These are phyloP conservation scores for Drymonia ruficornis DNA, from an alignment of 2,888 invertebrate species.

Conservation along the genomic window DNA sequence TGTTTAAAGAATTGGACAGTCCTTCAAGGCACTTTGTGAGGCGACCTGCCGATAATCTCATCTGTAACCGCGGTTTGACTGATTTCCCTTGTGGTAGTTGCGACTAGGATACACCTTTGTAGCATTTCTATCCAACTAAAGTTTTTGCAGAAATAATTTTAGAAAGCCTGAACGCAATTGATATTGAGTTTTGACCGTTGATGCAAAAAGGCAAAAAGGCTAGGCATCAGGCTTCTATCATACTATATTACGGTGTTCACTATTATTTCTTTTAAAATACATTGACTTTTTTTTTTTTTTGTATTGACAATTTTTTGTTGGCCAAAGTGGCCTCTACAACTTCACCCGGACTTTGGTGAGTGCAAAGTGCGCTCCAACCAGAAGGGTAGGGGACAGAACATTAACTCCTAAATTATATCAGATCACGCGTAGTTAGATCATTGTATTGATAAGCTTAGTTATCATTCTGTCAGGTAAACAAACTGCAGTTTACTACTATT, in stretches of 20 bases:
- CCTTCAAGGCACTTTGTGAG: slow-evolving; percentile 4
- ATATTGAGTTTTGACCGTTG: too few species aligned
- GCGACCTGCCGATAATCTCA: neutral
- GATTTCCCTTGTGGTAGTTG: slow-evolving; percentile 1
- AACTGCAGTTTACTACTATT: neutral
- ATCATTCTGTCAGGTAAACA: neutral
- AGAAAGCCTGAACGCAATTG: neutral
- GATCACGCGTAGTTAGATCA: too few species aligned
- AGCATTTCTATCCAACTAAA: neutral
- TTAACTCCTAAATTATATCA: too few species aligned
- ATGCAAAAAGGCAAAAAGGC: neutral
- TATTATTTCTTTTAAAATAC: too few species aligned
- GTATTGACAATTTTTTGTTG: too few species aligned
- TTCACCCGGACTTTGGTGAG: too few species aligned
- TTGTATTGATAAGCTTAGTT: neutral
- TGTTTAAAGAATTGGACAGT: neutral
- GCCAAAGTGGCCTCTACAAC: too few species aligned
- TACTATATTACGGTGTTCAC: too few species aligned
- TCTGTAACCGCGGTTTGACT: neutral
- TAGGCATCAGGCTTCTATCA: too few species aligned
- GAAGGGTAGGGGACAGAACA: too few species aligned
- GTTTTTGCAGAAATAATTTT: neutral
- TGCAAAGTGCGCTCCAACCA: too few species aligned
- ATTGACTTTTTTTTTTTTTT: too few species aligned
- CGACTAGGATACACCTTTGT: neutral